Evolutionary conservation across 1,140 invertebrate genomes (phyloP), one percentile per base, ranked within the genome.

Genomic region (Drusus annulatus): DNA sequence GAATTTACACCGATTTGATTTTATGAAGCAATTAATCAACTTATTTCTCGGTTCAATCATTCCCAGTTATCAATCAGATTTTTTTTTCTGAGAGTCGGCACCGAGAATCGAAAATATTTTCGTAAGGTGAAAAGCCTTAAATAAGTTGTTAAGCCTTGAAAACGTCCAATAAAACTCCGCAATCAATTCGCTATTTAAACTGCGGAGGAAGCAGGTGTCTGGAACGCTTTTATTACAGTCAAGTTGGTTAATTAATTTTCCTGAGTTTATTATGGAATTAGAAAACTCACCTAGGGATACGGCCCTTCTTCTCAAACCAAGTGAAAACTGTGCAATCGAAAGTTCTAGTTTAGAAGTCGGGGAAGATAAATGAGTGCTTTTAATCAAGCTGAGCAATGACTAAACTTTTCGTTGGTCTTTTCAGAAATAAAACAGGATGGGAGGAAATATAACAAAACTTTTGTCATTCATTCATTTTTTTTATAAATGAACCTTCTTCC

Each of bases 161-260:
- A 75, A 75, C n/a, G 28, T 77, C 63, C 19, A 77, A 60, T 60
- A 76, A 60, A 76, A 77, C 25, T 77, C 63, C 36, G 75, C 28
- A 77, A 77, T 62, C 58, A 63, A 77, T 60, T 77, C 75, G 31
- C 36, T 17, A 65, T 77, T 77, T 51, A 77, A 65, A 65, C 56
- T n/a, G 31, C 17, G 15, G n/a, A 77, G n/a, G 51, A 63, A 69
- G 51, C 76, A 69, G 63, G 62, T 78, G 63, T 52, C 45, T 58
- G 7, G n/a, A 77, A 78, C 23, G 63, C 1, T 65, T 77, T 65
- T 45, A 45, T 45, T 45, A 19, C 17, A 23, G 25, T 25, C 28
- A 54, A 78, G 45, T 68, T 56, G 45, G n/a, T 69, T 78, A 78
- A 78, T 78, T 78, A 78, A 78, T 68, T 68, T 31, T 54, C 62